Percentiles rank a stretch among this genome's conserved stretches.
Evolutionary conservation across 2,797 vertebrate species (phyloP).

Genomic region (Merluccius polli): DNA sequence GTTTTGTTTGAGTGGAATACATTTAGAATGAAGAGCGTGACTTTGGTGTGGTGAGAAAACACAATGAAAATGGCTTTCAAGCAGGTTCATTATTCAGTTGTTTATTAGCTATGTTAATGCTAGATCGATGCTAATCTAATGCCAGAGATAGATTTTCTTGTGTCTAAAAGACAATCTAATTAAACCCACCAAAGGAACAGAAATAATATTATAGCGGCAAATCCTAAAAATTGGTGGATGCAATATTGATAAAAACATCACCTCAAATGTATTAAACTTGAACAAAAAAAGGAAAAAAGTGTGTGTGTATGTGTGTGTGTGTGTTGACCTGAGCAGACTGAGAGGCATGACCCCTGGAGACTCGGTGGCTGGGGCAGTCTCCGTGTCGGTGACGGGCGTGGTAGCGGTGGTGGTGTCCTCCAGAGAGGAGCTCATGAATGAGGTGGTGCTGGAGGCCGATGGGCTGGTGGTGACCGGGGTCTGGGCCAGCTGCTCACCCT

Average conservation of each 20-base stretch:
- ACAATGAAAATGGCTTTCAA: background rate
- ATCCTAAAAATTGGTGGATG: background rate
- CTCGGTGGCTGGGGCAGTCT: conserved; percentile 91
- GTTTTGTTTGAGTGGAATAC: background rate
- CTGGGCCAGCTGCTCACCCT: conserved; percentile 86
- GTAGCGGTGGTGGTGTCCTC: conserved; percentile 98
- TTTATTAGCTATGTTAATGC: background rate
- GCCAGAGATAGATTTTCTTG: background rate
- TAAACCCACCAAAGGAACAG: background rate
- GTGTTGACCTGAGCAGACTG: conserved; percentile 86
- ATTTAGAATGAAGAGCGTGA: too few species aligned
- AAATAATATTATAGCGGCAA: background rate
- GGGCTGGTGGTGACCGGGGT: conserved; percentile 97
- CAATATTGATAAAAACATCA: background rate
- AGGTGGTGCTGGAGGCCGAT: conserved; percentile 96
- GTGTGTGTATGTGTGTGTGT: background rate
- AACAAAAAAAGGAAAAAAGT: too few species aligned
- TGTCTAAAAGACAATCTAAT: background rate
- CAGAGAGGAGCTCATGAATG: conserved; percentile 98
- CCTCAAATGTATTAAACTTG: too few species aligned
- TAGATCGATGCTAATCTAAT: background rate
- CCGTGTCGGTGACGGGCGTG: conserved; percentile 93
- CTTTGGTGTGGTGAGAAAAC: too few species aligned
- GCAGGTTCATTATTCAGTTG: background rate
- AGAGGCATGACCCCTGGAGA: conserved; percentile 97